These are phyloP conservation scores for Seriola dumerili DNA, from an alignment of 2,113 vertebrate species.

Conservation along the genomic window DNA sequence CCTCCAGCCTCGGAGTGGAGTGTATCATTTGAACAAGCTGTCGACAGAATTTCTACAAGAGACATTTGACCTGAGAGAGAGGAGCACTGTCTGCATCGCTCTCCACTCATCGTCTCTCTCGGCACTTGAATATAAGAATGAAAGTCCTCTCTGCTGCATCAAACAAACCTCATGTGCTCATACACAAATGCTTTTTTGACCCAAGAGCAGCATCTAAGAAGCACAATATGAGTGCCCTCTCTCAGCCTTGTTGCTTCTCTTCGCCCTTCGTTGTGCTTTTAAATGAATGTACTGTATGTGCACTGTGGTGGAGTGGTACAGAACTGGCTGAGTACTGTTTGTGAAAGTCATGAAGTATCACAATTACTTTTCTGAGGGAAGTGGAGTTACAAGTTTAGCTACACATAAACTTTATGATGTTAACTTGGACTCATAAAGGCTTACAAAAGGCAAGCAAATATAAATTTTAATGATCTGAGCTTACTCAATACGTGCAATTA, in stretches of 20 bases:
- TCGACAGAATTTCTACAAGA: conserved; percentile 58
- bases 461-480: no score
- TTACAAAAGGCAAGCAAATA: neutral
- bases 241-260: neutral
- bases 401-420: neutral
- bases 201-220: neutral
- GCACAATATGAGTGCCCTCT: neutral
- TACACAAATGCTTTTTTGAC: neutral
- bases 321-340: neutral
- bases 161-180: neutral
- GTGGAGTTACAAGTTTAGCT: neutral
- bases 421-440: neutral
- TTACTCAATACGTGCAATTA: no score
- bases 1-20: conserved; percentile 35
- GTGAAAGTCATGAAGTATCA: neutral
- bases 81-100: neutral
- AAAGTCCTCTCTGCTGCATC: neutral
- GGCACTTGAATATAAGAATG: neutral
- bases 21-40: conserved; percentile 57
- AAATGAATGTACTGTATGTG: neutral
- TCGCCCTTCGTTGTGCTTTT: neutral
- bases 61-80: conserved; percentile 61
- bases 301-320: neutral
- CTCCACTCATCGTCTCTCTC: conserved; percentile 6
- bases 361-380: neutral